A percentile compares a stretch with the other conserved stretches of the same genome.
phyloP scores from a whole-genome alignment of 1,140 invertebrate species.

The Plutomurus gul region DNA sequence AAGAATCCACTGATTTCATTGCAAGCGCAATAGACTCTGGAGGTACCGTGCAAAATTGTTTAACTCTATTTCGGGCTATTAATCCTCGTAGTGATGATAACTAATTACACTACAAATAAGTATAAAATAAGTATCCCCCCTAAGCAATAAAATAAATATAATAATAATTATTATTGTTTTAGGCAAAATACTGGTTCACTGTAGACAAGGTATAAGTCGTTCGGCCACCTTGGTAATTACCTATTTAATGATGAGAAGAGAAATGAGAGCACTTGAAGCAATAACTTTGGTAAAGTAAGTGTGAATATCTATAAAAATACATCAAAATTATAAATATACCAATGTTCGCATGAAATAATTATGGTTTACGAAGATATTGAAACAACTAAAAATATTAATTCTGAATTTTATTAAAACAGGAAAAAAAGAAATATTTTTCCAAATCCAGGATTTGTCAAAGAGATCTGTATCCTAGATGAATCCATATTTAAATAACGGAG shows the following conservation, averaged over 20 bases:
- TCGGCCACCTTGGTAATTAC: conserved; percentile 30
- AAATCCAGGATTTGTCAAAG: conserved; percentile 41
- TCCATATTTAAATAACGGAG: neutral
- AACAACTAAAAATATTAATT: neutral
- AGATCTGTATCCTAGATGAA: conserved; percentile 4
- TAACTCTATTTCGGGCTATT: too few species aligned
- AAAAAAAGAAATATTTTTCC: conserved; percentile 39
- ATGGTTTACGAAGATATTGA: too few species aligned
- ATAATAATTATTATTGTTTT: neutral
- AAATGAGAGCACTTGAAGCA: conserved; percentile 19
- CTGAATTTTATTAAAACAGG: neutral
- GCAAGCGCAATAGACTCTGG: conserved; percentile 45
- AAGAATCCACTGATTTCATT: conserved; percentile 23
- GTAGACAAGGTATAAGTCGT: conserved; percentile 21
- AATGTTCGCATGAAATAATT: too few species aligned
- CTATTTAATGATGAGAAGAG: conserved; percentile 32
- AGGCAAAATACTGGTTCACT: conserved; percentile 7
- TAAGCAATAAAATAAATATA: neutral
- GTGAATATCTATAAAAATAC: too few species aligned
- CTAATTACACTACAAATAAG: neutral
- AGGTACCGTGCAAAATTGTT: too few species aligned
- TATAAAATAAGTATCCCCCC: neutral
- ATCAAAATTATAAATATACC: too few species aligned
- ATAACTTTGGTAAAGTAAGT: conserved; percentile 19
- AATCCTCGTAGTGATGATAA: too few species aligned